Conservation (phyloP, 53 echinoderm and acorn worm species). For the Antedon mediterranea region DNA sequence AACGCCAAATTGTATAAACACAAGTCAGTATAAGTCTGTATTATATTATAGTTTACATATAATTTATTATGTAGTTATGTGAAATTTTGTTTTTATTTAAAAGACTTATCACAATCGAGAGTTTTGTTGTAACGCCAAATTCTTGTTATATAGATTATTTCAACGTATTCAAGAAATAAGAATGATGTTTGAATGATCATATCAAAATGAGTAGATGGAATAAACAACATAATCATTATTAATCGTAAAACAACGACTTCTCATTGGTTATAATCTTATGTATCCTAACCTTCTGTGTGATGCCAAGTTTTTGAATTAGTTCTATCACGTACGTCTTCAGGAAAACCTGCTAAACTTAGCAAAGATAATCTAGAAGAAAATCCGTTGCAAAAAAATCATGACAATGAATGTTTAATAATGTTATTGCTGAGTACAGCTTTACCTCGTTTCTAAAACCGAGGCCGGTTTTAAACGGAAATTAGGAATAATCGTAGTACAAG, state of each 20-base stretch:
- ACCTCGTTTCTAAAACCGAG: not conserved
- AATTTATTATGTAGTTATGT: too few species aligned
- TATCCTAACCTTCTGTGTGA: not conserved
- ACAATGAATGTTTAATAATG: not conserved
- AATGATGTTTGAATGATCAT: too few species aligned
- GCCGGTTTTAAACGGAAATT: not conserved
- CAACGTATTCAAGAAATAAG: too few species aligned
- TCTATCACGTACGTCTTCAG: not conserved
- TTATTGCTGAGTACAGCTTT: not conserved
- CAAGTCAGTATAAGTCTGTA: too few species aligned
- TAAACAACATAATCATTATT: not conserved
- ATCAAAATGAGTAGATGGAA: too few species aligned
- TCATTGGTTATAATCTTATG: not conserved
- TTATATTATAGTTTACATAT: too few species aligned
- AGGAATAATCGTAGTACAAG: not conserved
- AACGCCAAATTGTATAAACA: too few species aligned
- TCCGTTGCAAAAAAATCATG: not conserved
- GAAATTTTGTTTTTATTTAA: too few species aligned
- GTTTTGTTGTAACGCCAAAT: too few species aligned
- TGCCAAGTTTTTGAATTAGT: not conserved
- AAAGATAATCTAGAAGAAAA: not conserved
- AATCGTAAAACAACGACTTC: not conserved
- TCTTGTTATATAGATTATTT: too few species aligned
- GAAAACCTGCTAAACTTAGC: not conserved
- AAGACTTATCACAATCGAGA: too few species aligned